A percentile compares a stretch with the other conserved stretches of the same genome.
phyloP scores from a whole-genome alignment of 2,113 vertebrate species.

The Pongo abelii region DNA sequence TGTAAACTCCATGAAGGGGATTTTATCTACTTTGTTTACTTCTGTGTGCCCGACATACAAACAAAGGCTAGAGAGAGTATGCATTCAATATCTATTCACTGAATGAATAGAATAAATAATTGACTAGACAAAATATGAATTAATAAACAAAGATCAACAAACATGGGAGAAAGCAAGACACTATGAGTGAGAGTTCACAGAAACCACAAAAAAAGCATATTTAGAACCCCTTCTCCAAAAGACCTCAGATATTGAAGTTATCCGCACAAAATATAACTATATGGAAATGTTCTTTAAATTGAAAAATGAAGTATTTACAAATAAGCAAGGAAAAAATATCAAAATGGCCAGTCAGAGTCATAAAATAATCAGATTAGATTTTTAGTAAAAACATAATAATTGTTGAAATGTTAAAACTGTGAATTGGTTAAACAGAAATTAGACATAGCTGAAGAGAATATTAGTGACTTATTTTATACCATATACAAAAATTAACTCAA shows the following conservation, averaged over 20 bases:
- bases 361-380: neutral
- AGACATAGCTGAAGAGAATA: neutral
- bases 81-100: neutral
- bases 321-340: neutral
- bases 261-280: neutral
- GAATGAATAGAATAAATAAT: neutral
- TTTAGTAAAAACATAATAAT: neutral
- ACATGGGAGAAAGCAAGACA: neutral
- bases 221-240: neutral
- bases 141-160: neutral
- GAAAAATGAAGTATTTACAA: neutral
- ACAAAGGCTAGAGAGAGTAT: neutral
- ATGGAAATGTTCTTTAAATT: neutral
- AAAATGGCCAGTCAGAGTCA: neutral
- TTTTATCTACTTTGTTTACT: neutral
- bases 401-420: neutral
- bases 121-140: neutral
- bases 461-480: neutral
- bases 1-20: neutral
- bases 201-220: neutral
- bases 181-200: neutral
- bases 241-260: neutral
- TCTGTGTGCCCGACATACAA: neutral
- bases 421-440: neutral
- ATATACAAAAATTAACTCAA: neutral